A percentile compares a stretch with the other conserved stretches of the same genome.
These are phyloP conservation scores for Holothuria glaberrima DNA, from an alignment of 35 echinoderm and acorn worm species.

Conservation along the genomic window DNA sequence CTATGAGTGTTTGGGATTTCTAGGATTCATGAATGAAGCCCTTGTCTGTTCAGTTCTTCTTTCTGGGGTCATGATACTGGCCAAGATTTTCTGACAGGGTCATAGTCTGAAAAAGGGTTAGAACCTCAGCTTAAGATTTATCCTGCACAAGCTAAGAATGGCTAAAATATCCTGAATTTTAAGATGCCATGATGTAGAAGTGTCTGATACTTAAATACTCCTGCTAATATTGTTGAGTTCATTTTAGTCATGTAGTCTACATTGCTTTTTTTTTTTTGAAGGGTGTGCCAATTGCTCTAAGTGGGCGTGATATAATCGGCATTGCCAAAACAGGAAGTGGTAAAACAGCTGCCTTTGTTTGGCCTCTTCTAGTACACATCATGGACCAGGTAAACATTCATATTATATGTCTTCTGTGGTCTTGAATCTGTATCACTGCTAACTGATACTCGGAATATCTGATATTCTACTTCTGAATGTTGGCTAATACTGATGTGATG, in stretches of 20 bases:
- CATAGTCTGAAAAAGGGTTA: too few relatives aligned
- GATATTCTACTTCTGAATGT: too few relatives aligned
- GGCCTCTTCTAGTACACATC: slow-evolving; percentile 96
- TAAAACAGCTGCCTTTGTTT: slow-evolving; percentile 97
- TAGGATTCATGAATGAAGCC: too few relatives aligned
- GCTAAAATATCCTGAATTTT: not conserved
- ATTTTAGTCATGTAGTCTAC: not conserved
- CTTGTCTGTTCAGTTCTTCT: too few relatives aligned
- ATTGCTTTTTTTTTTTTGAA: slow-evolving; percentile 27
- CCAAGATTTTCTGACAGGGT: too few relatives aligned
- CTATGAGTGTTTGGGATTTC: too few relatives aligned
- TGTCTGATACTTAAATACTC: not conserved
- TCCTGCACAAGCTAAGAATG: not conserved
- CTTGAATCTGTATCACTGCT: too few relatives aligned
- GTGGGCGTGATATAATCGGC: slow-evolving; percentile 90
- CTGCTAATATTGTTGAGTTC: not conserved
- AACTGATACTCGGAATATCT: too few relatives aligned
- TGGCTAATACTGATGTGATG: too few relatives aligned
- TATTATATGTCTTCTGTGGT: not conserved
- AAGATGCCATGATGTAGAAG: not conserved
- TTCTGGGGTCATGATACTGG: too few relatives aligned
- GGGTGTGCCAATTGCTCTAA: slow-evolving; percentile 88
- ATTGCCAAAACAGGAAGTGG: slow-evolving; percentile 99
- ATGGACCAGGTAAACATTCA: slow-evolving; percentile 89
- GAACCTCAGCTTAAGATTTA: not conserved